Evolutionary conservation across 1,140 invertebrate genomes (phyloP).

Genomic region (Brachionus paranguensis): DNA sequence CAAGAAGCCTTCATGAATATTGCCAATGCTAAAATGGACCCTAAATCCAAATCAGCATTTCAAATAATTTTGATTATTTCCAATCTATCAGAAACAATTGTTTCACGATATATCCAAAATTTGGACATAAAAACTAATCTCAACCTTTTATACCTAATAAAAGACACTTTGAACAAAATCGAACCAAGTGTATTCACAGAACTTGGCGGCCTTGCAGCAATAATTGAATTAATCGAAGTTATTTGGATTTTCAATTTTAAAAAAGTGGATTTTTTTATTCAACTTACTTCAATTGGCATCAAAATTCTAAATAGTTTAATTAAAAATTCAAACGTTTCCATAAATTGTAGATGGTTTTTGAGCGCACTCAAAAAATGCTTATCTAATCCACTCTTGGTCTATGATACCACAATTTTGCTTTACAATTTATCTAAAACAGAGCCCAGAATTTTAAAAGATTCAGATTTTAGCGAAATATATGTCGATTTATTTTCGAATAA

Average conservation of each 20-base stretch:
- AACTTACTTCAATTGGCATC: neutral
- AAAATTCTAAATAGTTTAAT: neutral
- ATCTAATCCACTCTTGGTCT: neutral
- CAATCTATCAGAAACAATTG: neutral
- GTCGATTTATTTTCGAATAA: neutral
- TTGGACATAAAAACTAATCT: neutral
- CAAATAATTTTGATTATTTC: neutral
- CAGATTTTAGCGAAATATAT: neutral
- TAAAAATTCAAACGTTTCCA: neutral
- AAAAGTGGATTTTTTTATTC: neutral
- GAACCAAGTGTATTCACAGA: neutral
- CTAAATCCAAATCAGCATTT: neutral
- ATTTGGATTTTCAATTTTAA: neutral
- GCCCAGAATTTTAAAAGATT: neutral
- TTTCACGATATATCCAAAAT: neutral
- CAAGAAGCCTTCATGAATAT: neutral
- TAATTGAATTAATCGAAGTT: constrained; percentile 4
- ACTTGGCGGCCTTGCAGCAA: neutral
- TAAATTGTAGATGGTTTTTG: neutral
- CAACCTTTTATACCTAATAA: neutral
- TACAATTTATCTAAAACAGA: neutral
- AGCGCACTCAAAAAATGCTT: neutral
- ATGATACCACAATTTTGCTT: neutral
- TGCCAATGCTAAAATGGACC: neutral
- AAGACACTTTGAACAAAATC: neutral